Base-by-base conservation (phyloP, 2,888 invertebrate genomes). In the Ophion ventricosus region DNA sequence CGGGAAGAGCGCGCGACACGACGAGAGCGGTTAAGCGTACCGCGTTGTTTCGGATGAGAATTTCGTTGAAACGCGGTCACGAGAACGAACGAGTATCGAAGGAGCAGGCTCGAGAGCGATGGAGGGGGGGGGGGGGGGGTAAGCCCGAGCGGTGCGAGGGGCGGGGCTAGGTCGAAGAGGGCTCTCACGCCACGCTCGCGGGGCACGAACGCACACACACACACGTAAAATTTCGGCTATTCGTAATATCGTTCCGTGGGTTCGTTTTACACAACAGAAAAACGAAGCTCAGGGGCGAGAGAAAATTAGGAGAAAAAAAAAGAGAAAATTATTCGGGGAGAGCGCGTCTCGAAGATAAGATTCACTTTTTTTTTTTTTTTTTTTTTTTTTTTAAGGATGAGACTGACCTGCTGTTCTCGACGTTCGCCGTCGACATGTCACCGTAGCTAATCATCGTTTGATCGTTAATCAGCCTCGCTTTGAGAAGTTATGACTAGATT, bases 371-470 rank as follows among this genome's bases (percentile, higher is more conserved):
- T 43, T 2, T 1, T 49, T 49, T 49, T 17, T 17, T 14, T 49
- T 67, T 26, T 43, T 17, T 70, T 57, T 70, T 5, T 23, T 56
- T 26, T 63, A 43, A 59, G 29, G 40, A 57, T 23, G 14, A 25
- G 25, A 87, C 86, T 83, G 80, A 87, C 87, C 87, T 87, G 84
- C 84, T 87, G 54, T 54, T 85, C 83, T 87, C 87, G 23, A 86
- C 86, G 79, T 83, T 85, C 59, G 85, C 66, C 83, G 82, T 64
- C 83, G 82, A 61, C 76, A 86, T 86, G 59, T 82, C 84, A 69
- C 85, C 85, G 86, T 87, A 87, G 80, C 79, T 86, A 80, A 87
- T 86, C 87, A 86, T 87, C 75, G 84, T 82, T 85, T 83, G 75
- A 80, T 86, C 56, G 77, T 74, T 61, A 70, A 79, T 66, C 40